Conservation (phyloP, 2,797 vertebrate genomes). For the Borostomias antarcticus region DNA sequence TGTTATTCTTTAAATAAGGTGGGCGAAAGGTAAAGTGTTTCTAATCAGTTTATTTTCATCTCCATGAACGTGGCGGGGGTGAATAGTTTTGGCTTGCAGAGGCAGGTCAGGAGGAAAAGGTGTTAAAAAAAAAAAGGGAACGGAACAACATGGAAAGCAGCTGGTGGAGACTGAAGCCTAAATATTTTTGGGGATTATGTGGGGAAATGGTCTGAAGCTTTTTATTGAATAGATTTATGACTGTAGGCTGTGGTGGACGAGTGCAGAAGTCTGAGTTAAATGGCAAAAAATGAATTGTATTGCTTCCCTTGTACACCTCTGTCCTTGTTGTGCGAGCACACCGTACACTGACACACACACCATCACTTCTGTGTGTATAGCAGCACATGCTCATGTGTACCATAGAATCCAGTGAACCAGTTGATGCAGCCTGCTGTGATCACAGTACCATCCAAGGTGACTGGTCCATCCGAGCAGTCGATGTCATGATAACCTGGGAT, state of each 20-base stretch:
- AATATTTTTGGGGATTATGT: too few species aligned
- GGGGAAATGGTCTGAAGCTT: neutral
- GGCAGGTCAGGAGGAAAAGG: constrained; percentile 56
- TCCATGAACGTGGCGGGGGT: constrained; percentile 47
- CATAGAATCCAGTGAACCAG: neutral
- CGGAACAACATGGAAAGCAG: constrained; percentile 34
- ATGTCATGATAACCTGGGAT: constrained; percentile 23
- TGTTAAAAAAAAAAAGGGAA: constrained; percentile 24
- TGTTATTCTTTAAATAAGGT: constrained; percentile 68
- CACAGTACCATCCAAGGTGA: constrained; percentile 13
- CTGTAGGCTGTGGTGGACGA: too few species aligned
- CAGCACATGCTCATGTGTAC: neutral
- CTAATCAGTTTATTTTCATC: constrained; percentile 68
- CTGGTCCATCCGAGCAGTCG: constrained; percentile 11
- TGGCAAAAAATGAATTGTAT: neutral
- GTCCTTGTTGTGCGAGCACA: neutral
- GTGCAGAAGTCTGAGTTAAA: too few species aligned
- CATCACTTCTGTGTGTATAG: neutral
- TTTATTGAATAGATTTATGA: neutral
- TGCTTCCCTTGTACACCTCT: neutral
- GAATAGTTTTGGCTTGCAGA: constrained; percentile 51
- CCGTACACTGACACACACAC: neutral
- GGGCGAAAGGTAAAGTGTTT: constrained; percentile 62
- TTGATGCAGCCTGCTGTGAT: constrained; percentile 20
- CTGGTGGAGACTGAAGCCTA: constrained; percentile 7